Conservation (phyloP, 2,888 invertebrate species). For the Habroteleia sp. region DNA sequence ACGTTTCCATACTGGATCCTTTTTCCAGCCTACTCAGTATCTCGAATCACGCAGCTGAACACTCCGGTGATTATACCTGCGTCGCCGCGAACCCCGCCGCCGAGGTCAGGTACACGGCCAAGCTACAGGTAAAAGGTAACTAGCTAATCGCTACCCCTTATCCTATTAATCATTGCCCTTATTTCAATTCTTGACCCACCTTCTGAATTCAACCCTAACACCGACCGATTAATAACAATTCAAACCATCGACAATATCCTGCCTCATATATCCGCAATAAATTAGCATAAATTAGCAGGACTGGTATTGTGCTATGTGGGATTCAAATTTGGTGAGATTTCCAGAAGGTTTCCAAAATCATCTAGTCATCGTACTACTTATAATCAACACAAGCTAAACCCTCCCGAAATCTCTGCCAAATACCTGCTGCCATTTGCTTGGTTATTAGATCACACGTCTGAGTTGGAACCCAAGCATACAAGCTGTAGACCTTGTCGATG, state of each 20-base stretch:
- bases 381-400: not conserved
- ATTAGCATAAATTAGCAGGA: conserved; percentile 40
- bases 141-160: conserved; percentile 75
- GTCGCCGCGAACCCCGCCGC: conserved; percentile 90
- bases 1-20: conserved; percentile 88
- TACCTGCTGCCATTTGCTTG: conserved; percentile 39
- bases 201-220: conserved; percentile 13
- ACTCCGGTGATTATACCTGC: conserved; percentile 90
- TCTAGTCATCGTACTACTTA: too few relatives aligned
- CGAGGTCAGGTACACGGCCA: conserved; percentile 90
- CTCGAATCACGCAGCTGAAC: conserved; percentile 87
- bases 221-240: conserved; percentile 19
- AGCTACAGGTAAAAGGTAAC: conserved; percentile 92
- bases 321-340: conserved; percentile 23
- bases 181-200: conserved; percentile 25
- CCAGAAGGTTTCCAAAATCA: conserved; percentile 18
- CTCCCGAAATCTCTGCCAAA: conserved; percentile 13
- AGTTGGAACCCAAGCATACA: conserved; percentile 23
- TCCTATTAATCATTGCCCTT: conserved; percentile 61
- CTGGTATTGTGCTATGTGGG: conserved; percentile 41
- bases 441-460: conserved; percentile 40
- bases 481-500: conserved; percentile 44
- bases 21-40: conserved; percentile 90
- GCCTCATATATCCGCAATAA: conserved; percentile 46
- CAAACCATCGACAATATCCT: conserved; percentile 30